Evolutionary conservation across 2,888 invertebrate species (phyloP).

Genomic region (Xanthorhoe designata): DNA sequence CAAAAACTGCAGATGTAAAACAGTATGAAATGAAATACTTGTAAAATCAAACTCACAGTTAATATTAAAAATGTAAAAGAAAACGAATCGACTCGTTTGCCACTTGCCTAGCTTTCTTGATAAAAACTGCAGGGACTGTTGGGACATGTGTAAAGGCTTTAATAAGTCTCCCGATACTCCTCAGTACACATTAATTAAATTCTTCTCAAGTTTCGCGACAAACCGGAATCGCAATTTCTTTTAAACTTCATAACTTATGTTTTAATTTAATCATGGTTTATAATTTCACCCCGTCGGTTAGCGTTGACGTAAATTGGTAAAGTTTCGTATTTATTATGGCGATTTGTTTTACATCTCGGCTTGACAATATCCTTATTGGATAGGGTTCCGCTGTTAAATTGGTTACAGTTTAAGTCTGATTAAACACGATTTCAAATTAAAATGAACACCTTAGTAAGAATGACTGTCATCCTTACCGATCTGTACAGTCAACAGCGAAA

Average conservation of each 20-base stretch:
- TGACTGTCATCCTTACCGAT: not conserved
- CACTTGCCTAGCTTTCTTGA: not conserved
- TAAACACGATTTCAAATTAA: not conserved
- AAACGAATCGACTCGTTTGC: no score
- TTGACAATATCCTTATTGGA: slow-evolving; percentile 57
- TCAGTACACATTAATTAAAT: slow-evolving; percentile 64
- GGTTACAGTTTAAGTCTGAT: not conserved
- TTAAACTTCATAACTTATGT: slow-evolving; percentile 76
- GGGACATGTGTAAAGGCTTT: not conserved
- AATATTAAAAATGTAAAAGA: no score
- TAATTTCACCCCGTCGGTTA: slow-evolving; percentile 67
- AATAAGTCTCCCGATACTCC: slow-evolving; percentile 15
- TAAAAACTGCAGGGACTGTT: not conserved
- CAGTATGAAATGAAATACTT: no score
- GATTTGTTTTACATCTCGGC: slow-evolving; percentile 63
- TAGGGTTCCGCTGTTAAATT: slow-evolving; percentile 17
- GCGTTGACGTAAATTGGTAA: slow-evolving; percentile 70
- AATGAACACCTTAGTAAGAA: slow-evolving; percentile 3
- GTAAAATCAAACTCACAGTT: no score
- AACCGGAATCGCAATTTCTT: slow-evolving; percentile 72
- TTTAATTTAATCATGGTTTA: slow-evolving; percentile 80
- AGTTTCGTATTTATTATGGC: slow-evolving; percentile 78
- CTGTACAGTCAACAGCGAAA: not conserved
- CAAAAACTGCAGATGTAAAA: no score
- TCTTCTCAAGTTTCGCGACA: slow-evolving; percentile 66